Evolutionary conservation across 2,888 invertebrate species (phyloP).

Genomic region (Plutella xylostella): DNA sequence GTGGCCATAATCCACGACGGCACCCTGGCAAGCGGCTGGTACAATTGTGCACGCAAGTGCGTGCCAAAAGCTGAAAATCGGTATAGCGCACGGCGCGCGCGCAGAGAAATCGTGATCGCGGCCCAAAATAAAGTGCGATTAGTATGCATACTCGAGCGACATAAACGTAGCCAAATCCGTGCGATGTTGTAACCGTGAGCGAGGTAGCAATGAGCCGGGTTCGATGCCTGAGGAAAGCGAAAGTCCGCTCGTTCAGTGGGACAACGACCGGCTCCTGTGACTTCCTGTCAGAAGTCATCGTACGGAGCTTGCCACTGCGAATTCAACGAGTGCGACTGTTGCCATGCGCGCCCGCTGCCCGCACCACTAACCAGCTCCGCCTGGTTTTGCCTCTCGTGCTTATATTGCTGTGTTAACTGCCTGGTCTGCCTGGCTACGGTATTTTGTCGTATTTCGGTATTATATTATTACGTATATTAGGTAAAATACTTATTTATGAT

Average conservation of each 20-base stretch:
- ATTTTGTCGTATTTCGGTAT: too few relatives aligned
- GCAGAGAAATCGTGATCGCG: constrained; percentile 55
- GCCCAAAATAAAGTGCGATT: constrained; percentile 29
- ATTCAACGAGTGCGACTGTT: not conserved
- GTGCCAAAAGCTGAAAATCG: constrained; percentile 7
- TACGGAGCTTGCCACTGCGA: not conserved
- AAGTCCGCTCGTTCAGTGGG: constrained; percentile 64
- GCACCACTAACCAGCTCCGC: too few relatives aligned
- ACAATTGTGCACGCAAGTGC: too few relatives aligned
- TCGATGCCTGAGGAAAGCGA: constrained; percentile 68
- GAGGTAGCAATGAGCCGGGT: constrained; percentile 60
- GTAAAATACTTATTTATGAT: too few relatives aligned
- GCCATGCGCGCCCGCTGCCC: not conserved
- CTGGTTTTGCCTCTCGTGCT: too few relatives aligned
- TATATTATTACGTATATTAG: too few relatives aligned
- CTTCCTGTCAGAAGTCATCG: constrained; percentile 44
- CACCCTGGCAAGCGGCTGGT: too few relatives aligned
- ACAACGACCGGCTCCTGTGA: constrained; percentile 63
- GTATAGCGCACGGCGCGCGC: not conserved
- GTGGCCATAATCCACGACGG: too few relatives aligned
- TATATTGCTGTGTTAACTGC: too few relatives aligned
- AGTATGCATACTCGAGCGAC: constrained; percentile 52
- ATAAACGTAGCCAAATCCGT: constrained; percentile 51
- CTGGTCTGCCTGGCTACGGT: too few relatives aligned
- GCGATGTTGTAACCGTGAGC: constrained; percentile 62